Evolutionary conservation across 2,797 vertebrate genomes (phyloP).

Genomic region (Sebastes nivosus): DNA sequence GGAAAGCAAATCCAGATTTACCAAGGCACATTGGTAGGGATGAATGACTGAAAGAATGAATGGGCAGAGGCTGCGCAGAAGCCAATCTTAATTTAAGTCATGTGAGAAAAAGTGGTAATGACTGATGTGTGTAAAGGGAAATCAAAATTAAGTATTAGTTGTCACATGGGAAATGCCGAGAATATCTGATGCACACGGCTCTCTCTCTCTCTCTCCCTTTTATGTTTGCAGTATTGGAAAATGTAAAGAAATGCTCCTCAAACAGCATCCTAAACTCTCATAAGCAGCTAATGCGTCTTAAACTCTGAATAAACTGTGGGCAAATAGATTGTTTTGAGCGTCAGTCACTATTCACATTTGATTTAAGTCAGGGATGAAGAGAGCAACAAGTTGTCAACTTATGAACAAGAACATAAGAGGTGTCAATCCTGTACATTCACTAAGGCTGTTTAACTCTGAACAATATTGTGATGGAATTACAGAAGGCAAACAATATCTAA

Average conservation of each 20-base stretch:
- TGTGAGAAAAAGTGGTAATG: slow-evolving; percentile 38
- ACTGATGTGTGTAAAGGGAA: slow-evolving; percentile 43
- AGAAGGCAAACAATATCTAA: slow-evolving; percentile 92
- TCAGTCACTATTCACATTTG: slow-evolving; percentile 34
- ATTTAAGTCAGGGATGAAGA: slow-evolving; percentile 39
- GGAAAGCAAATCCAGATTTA: slow-evolving; percentile 77
- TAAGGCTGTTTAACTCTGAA: slow-evolving; percentile 86
- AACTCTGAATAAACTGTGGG: slow-evolving; percentile 21
- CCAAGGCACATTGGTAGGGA: slow-evolving; percentile 87
- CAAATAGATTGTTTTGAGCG: slow-evolving; percentile 3
- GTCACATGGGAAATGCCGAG: slow-evolving; percentile 39
- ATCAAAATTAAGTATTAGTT: slow-evolving; percentile 18
- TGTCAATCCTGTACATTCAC: slow-evolving; percentile 91
- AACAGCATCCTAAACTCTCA: slow-evolving; percentile 1
- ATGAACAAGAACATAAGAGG: slow-evolving; percentile 85
- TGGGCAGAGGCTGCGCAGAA: slow-evolving; percentile 66
- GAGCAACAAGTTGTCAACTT: slow-evolving; percentile 84
- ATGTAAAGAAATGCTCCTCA: slow-evolving; percentile 29
- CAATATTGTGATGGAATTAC: slow-evolving; percentile 73
- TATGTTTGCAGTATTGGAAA: neutral
- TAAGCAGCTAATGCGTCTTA: slow-evolving; percentile 19
- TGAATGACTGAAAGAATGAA: slow-evolving; percentile 60
- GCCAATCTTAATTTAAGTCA: slow-evolving; percentile 58
- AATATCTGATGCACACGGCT: slow-evolving; percentile 35
- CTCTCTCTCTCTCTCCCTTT: neutral